Conservation (phyloP, 2,113 vertebrate genomes). For the Zosterops pallidus region DNA sequence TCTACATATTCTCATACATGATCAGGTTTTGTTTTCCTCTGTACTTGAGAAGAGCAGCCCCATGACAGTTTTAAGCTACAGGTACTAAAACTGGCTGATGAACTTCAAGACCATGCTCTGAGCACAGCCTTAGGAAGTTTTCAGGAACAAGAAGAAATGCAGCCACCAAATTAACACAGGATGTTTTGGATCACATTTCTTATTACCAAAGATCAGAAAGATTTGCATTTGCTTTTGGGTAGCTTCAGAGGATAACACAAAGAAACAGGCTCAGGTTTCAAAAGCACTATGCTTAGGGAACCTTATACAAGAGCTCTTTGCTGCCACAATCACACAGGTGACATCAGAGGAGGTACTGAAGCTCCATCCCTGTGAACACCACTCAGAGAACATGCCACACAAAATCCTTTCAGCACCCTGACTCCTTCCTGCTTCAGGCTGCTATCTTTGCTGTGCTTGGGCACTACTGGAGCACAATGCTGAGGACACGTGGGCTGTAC, state of each 20-base stretch:
- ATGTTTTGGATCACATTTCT: neutral
- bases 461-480: neutral
- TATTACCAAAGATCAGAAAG: neutral
- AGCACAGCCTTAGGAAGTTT: neutral
- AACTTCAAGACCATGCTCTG: neutral
- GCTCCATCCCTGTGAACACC: neutral
- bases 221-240: neutral
- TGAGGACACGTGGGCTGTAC: rapidly evolving
- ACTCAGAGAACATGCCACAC: neutral
- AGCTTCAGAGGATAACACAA: neutral
- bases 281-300: rapidly evolving
- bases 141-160: neutral
- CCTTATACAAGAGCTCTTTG: neutral
- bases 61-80: neutral
- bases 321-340: rapidly evolving
- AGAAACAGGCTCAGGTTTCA: neutral
- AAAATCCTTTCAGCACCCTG: neutral
- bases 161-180: rapidly evolving
- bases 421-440: neutral
- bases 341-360: neutral
- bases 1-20: neutral
- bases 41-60: neutral
- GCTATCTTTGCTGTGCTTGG: rapidly evolving
- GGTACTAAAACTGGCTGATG: neutral
- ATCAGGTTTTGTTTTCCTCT: neutral